Conservation (phyloP, 2,888 invertebrate genomes). For the Lasioglossum malachurum region DNA sequence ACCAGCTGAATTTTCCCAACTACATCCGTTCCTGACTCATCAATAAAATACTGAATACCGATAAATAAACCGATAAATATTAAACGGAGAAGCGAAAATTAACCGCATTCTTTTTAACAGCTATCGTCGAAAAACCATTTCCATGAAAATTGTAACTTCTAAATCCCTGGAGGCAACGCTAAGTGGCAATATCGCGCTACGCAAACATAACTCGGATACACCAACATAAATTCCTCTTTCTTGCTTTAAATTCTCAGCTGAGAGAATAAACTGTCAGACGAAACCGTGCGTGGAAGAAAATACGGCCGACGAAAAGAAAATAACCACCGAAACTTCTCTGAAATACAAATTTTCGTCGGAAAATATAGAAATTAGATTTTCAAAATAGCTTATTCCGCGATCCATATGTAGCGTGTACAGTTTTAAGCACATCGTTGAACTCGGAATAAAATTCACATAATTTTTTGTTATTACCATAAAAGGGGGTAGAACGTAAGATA, state of each 20-base stretch:
- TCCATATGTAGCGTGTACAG: not conserved
- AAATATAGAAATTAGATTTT: not conserved
- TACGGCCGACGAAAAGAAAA: not conserved
- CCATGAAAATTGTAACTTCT: not conserved
- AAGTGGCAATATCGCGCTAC: not conserved
- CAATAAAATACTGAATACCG: not conserved
- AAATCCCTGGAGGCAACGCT: not conserved
- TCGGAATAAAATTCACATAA: not conserved
- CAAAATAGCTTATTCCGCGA: not conserved
- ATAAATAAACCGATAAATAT: not conserved
- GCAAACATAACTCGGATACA: not conserved
- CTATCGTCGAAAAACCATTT: not conserved
- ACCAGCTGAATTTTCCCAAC: not conserved
- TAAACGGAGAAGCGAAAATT: not conserved
- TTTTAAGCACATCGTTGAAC: not conserved
- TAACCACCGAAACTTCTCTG: not conserved
- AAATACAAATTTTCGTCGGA: not conserved
- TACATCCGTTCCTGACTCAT: not conserved
- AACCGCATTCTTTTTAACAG: not conserved
- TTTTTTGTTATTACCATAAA: not conserved
- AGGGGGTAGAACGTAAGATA: not conserved
- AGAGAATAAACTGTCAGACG: not conserved
- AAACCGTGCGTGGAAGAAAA: not conserved
- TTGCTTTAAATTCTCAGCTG: not conserved
- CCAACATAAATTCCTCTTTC: constrained; percentile 11